phyloP scores from a whole-genome alignment of 2,797 vertebrate genomes.

The Triplophysa bombifrons region DNA sequence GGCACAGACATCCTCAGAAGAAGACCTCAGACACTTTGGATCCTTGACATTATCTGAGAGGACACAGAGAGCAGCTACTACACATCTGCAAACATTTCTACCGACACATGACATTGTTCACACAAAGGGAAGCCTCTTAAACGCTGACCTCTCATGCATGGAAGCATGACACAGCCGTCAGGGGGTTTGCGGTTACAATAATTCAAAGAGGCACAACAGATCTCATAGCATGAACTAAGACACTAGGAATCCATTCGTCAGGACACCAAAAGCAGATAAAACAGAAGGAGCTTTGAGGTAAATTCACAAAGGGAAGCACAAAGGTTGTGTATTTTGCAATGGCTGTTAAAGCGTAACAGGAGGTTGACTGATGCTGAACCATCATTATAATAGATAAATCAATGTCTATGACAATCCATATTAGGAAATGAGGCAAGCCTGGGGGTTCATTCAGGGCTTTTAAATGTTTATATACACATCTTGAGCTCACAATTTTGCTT shows the following conservation, averaged over 20 bases:
- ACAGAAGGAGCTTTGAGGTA: not conserved
- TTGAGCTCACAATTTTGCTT: not conserved
- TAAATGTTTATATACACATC: not conserved
- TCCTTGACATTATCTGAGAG: constrained; percentile 19
- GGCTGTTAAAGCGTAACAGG: constrained; percentile 1
- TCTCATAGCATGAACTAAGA: constrained; percentile 14
- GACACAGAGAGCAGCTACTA: not conserved
- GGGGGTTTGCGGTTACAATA: constrained; percentile 27
- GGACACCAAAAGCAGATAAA: constrained; percentile 36
- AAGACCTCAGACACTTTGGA: constrained; percentile 4
- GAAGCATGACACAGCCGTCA: constrained; percentile 33
- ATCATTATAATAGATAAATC: not conserved
- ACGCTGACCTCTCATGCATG: constrained; percentile 28
- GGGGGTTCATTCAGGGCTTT: not conserved
- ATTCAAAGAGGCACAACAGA: constrained; percentile 40
- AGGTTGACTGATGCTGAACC: not conserved
- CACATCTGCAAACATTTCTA: constrained; percentile 24
- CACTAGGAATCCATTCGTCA: constrained; percentile 20
- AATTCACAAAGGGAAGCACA: constrained; percentile 5
- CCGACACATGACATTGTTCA: constrained; percentile 32
- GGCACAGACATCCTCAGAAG: not conserved
- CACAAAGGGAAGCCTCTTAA: constrained; percentile 32
- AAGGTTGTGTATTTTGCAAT: constrained; percentile 5
- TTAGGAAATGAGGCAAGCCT: constrained; percentile 10
- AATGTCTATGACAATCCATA: not conserved